Conservation (phyloP, 2,888 invertebrate genomes). For the Trimorus sp. region DNA sequence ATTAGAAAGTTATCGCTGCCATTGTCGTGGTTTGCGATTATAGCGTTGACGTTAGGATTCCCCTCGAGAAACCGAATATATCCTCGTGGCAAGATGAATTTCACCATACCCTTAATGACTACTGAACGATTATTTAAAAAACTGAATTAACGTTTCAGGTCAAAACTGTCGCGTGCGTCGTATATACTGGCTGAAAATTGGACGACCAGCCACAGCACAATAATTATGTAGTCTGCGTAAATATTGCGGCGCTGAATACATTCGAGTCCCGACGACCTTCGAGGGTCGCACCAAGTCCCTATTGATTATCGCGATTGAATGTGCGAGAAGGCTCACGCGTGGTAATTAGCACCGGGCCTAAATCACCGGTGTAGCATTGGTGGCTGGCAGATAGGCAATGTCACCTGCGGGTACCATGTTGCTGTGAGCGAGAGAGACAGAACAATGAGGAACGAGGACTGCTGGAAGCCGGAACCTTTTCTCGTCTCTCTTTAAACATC, state of each 20-base stretch:
- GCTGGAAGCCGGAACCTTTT: conserved; percentile 56
- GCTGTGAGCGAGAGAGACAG: conserved; percentile 46
- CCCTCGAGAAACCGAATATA: conserved; percentile 61
- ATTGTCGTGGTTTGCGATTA: conserved; percentile 69
- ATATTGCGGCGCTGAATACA: conserved; percentile 10
- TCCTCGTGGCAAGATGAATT: conserved; percentile 56
- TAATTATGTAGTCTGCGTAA: conserved; percentile 5
- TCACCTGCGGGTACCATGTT: conserved; percentile 76
- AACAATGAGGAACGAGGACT: conserved; percentile 47
- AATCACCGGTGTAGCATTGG: conserved; percentile 76
- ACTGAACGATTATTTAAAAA: conserved; percentile 44
- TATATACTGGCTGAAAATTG: no score
- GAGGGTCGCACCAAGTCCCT: conserved; percentile 27
- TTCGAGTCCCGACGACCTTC: conserved; percentile 21
- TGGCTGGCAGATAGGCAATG: conserved; percentile 74
- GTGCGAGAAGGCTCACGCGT: conserved; percentile 70
- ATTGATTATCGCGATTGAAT: conserved; percentile 73
- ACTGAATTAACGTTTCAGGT: conserved; percentile 14
- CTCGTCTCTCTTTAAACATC: conserved; percentile 73
- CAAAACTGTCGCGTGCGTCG: background rate
- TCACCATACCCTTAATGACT: conserved; percentile 40
- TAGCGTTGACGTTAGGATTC: conserved; percentile 57
- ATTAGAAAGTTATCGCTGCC: conserved; percentile 78
- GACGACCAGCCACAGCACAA: no score
- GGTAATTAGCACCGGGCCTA: conserved; percentile 78